Evolutionary conservation across 2,113 vertebrate genomes (phyloP), one percentile per base, ranked within the genome.

Genomic region (Mugil cephalus): DNA sequence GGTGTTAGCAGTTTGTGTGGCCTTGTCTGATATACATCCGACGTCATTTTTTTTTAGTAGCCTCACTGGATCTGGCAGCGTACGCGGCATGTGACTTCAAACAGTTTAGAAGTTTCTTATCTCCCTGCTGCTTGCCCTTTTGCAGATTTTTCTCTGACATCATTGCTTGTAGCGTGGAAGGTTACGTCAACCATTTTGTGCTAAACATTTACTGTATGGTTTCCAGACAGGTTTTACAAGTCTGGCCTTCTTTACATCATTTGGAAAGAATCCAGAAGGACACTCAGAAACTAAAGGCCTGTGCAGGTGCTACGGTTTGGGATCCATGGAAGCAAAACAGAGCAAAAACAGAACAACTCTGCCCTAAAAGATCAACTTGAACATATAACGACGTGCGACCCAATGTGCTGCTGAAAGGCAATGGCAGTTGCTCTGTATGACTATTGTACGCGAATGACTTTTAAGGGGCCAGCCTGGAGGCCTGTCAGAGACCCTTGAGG

Each of bases 261-360:
- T 77, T 88, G 84, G 84, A 88, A 91, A 67, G 80, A 89, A 91
- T 92, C 80, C 88, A 87, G 55, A 67, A 9, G 43, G 78, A 65
- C 68, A 24, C 40, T 61, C 42, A 3, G 24, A 34, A 56, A 40
- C 71, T 72, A 54, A 61, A 78, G 58, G 63, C 52, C 65, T 72
- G 64, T 74, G 55, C 86, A 88, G 82, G 75, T 87, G 79, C 51
- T 68, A 50, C 58, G 69, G 73, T 53, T 46, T 68, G 40, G 72
- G 21, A 77, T 56, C 74, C 74, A 82, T 58, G 74, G 78, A 72
- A 83, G 58, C 65, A 59, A 7, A 43, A 59, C 24, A 45, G 36
- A 84, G 63, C 60, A 88, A 78, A 81, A 90, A 74, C 70, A 67
- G 56, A 50, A 80, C 12, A 2, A 19, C 52, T 54, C 35, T 53